Percentiles rank a stretch among this genome's conserved stretches.
These are phyloP conservation scores for Proctacanthus coquilletti DNA, from an alignment of 1,140 invertebrate genomes.

Conservation along the genomic window DNA sequence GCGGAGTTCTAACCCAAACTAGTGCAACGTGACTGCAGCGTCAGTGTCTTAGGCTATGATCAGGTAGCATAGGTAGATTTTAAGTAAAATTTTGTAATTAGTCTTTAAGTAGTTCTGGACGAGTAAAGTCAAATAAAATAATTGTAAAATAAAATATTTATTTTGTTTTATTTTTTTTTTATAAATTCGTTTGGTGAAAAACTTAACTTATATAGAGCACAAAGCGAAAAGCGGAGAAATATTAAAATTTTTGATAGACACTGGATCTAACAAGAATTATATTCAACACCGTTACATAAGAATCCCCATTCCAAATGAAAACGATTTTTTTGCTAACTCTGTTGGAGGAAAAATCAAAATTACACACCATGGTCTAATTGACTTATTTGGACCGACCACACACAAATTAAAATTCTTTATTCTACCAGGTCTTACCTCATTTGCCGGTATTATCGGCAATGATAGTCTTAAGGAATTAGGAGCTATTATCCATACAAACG, in stretches of 20 bases:
- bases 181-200: too few relatives aligned
- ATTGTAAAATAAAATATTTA: too few relatives aligned
- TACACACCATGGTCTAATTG: slow-evolving; percentile 4
- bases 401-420: slow-evolving; percentile 6
- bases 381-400: slow-evolving; percentile 2
- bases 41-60: too few relatives aligned
- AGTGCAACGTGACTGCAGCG: too few relatives aligned
- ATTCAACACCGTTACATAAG: slow-evolving; percentile 4
- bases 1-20: too few relatives aligned
- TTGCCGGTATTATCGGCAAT: slow-evolving; percentile 4
- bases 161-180: too few relatives aligned
- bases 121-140: too few relatives aligned
- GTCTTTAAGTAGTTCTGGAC: too few relatives aligned
- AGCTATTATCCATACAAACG: neutral
- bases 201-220: too few relatives aligned
- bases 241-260: slow-evolving; percentile 8
- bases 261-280: slow-evolving; percentile 8
- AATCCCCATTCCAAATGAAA: slow-evolving; percentile 4
- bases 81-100: too few relatives aligned
- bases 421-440: slow-evolving; percentile 2
- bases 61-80: too few relatives aligned
- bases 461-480: slow-evolving; percentile 2
- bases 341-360: slow-evolving; percentile 5
- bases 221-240: slow-evolving; percentile 2
- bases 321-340: slow-evolving; percentile 5